Conservation (phyloP, 2,797 vertebrate species). For the Gymnoscopelus microlampas region DNA sequence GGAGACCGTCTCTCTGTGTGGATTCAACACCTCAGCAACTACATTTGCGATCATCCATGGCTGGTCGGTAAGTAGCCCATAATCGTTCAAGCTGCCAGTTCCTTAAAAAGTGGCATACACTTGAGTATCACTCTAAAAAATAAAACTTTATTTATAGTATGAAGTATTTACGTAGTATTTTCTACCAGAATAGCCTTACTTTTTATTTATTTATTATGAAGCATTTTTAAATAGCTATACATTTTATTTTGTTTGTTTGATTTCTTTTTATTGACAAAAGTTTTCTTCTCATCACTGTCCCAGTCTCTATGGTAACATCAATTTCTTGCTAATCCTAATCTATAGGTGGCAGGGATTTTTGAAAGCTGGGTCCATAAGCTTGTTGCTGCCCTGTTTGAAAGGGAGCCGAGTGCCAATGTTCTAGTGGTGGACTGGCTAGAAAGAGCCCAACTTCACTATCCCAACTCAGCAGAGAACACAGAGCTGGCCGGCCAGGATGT, state of each 20-base stretch:
- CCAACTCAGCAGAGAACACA: constrained; percentile 83
- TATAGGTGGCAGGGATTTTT: constrained; percentile 88
- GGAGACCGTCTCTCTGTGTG: constrained; percentile 78
- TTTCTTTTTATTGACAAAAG: neutral
- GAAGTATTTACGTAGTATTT: too few species aligned
- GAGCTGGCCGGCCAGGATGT: constrained; percentile 86
- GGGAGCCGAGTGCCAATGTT: constrained; percentile 86
- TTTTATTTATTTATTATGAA: too few species aligned
- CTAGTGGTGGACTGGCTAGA: constrained; percentile 88
- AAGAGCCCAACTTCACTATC: constrained; percentile 86
- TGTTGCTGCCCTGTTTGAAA: constrained; percentile 85
- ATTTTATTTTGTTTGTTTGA: neutral
- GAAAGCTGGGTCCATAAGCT: constrained; percentile 89
- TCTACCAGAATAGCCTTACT: too few species aligned
- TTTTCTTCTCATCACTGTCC: neutral
- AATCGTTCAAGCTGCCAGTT: neutral
- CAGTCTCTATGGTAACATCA: neutral
- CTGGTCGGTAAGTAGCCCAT: constrained; percentile 84
- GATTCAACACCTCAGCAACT: constrained; percentile 85
- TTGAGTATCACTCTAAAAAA: too few species aligned
- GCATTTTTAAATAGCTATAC: too few species aligned
- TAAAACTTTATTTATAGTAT: too few species aligned
- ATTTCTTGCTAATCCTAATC: neutral
- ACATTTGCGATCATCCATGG: constrained; percentile 89
- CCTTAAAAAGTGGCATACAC: neutral